Evolutionary conservation across 1,140 invertebrate species (phyloP), one percentile per base, ranked within the genome.

Genomic region (Copidosoma floridanum): DNA sequence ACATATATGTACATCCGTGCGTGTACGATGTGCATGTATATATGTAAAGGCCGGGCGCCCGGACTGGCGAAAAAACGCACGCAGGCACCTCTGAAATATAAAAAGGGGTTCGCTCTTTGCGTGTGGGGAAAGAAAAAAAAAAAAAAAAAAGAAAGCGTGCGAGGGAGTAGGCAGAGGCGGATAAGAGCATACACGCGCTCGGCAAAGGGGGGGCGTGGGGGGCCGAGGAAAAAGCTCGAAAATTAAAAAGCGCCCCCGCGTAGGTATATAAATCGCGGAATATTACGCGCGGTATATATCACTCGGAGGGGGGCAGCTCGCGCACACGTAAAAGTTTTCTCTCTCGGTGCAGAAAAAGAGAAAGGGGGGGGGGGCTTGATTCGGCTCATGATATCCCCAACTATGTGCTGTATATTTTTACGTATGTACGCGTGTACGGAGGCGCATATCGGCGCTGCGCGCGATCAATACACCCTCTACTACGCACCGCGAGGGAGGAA

Each of bases 211-310:
- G 11, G 18, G 38, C 35, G 47, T 21, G n/a, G 51, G 20, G 12
- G 16, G 38, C 12, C 51, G 38, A n/a, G n/a, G 16, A 32, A 48
- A 60, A 54, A 60, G 50, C 50, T 60, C 51, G 58, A 60, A 60
- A 60, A 60, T 60, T 60, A 60, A 60, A 60, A 60, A 60, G 58
- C 50, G 41, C 58, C 58, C 41, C n/a, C n/a, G n/a, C n/a, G n/a
- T n/a, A n/a, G n/a, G n/a, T n/a, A n/a, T n/a, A 51, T 52, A 54
- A 54, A 60, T 60, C 58, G 58, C 32, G 24, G 58, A 54, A 60
- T 60, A 60, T 60, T 60, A 60, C 58, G 32, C 41, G 20, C 51
- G 50, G 58, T 60, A 60, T n/a, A n/a, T 54, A 60, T 60, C 58
- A 60, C 46, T 35, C 56, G 2, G 56, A 29, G n/a, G 27, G 16